phyloP scores from a whole-genome alignment of 2,888 invertebrate genomes.

The Drosophila flavopinicola region DNA sequence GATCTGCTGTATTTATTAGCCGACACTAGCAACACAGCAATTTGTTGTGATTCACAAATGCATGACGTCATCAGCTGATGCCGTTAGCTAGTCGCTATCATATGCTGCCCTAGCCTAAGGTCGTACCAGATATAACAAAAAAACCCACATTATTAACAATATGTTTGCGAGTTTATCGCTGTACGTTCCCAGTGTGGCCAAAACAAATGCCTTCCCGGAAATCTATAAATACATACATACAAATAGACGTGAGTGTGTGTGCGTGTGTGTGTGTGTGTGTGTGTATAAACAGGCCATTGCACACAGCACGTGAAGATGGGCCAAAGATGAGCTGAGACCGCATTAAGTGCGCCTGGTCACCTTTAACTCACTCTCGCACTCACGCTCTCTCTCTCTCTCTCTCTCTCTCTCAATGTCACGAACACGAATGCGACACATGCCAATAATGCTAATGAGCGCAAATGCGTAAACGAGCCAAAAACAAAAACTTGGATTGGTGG shows the following conservation, averaged over 20 bases:
- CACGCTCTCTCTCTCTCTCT: neutral
- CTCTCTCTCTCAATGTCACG: conserved; percentile 39
- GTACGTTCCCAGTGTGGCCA: conserved; percentile 1
- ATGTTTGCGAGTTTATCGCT: conserved; percentile 7
- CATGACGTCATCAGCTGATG: conserved; percentile 27
- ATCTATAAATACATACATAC: conserved; percentile 37
- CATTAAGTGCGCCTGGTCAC: conserved; percentile 41
- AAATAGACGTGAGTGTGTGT: neutral
- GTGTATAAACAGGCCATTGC: conserved; percentile 49
- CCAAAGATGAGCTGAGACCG: conserved; percentile 37
- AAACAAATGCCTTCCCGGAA: conserved; percentile 54
- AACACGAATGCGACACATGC: conserved; percentile 54
- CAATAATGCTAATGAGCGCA: conserved; percentile 70
- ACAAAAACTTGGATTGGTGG: conserved; percentile 15
- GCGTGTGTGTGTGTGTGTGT: neutral
- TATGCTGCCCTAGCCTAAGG: conserved; percentile 3
- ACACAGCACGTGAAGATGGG: conserved; percentile 48
- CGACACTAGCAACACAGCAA: neutral
- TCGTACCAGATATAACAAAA: conserved; percentile 3
- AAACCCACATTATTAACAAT: conserved; percentile 28
- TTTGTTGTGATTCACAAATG: neutral
- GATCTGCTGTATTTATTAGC: neutral
- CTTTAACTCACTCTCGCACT: conserved; percentile 21
- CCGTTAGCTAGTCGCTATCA: conserved; percentile 5
- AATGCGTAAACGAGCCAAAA: conserved; percentile 70